These are phyloP conservation scores for Malachius bipustulatus DNA, from an alignment of 2,888 invertebrate species.

Conservation along the genomic window DNA sequence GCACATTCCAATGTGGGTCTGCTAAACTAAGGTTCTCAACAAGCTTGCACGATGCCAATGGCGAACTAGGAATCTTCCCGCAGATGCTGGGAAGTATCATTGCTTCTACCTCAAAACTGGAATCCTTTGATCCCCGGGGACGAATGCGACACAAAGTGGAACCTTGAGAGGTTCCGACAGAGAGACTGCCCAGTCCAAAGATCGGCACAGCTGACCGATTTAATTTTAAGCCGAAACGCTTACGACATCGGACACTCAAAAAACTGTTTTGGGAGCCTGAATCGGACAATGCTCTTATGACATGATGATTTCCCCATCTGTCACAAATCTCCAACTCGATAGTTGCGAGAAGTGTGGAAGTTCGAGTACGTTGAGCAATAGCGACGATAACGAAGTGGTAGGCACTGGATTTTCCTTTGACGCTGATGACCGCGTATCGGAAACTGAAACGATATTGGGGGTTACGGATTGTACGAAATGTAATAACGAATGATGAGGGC, in stretches of 20 bases:
- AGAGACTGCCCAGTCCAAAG: not conserved
- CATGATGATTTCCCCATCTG: conserved; percentile 1
- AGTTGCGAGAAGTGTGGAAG: not conserved
- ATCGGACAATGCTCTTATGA: not conserved
- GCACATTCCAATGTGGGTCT: not conserved
- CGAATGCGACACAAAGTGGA: not conserved
- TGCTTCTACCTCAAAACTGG: not conserved
- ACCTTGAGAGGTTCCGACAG: not conserved
- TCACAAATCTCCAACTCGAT: not conserved
- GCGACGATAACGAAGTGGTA: no score
- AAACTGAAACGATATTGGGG: no score
- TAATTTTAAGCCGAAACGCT: not conserved
- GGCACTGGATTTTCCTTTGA: no score
- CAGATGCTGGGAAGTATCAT: not conserved
- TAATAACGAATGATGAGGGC: no score
- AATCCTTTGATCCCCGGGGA: not conserved
- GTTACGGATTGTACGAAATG: no score
- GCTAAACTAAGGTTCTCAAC: not conserved
- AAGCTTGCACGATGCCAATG: not conserved
- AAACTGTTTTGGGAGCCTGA: not conserved
- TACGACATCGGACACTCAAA: not conserved
- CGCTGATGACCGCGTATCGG: no score
- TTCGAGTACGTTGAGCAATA: not conserved
- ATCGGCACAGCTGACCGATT: not conserved
- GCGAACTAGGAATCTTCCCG: not conserved